Evolutionary conservation across 2,888 invertebrate species (phyloP).

Genomic region (Meta bourneti): DNA sequence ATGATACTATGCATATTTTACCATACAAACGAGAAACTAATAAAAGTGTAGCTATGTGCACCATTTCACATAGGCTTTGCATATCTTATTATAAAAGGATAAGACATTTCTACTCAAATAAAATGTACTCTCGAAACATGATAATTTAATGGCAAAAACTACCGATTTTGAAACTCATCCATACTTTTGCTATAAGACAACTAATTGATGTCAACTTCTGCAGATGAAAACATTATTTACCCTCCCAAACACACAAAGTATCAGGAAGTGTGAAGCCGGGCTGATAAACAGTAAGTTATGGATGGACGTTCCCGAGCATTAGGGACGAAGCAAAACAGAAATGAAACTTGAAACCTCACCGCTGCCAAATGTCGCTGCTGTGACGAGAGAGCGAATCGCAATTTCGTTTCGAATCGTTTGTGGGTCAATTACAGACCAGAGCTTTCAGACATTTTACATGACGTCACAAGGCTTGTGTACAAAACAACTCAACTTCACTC

Average conservation of each 20-base stretch:
- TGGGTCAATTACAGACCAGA: slow-evolving; percentile 1
- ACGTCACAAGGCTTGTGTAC: slow-evolving; percentile 7
- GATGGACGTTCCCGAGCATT: not conserved
- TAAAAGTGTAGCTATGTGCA: no score
- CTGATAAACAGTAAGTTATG: not conserved
- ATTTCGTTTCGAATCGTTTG: not conserved
- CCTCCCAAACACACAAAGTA: not conserved
- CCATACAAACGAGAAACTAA: no score
- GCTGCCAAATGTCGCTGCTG: not conserved
- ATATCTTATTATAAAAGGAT: no score
- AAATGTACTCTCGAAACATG: no score
- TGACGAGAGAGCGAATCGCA: not conserved
- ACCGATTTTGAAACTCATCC: no score
- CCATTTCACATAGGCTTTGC: no score
- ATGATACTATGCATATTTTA: no score
- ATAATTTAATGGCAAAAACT: no score
- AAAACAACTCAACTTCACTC: not conserved
- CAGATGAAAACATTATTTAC: not conserved
- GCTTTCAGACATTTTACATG: not conserved
- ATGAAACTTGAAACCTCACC: not conserved
- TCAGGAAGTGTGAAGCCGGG: not conserved
- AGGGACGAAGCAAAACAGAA: slow-evolving; percentile 6
- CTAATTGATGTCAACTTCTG: not conserved
- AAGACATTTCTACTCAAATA: no score
- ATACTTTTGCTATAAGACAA: not conserved